These are phyloP conservation scores for Phoeniculus purpureus DNA, from an alignment of 2,797 vertebrate species.

Conservation along the genomic window DNA sequence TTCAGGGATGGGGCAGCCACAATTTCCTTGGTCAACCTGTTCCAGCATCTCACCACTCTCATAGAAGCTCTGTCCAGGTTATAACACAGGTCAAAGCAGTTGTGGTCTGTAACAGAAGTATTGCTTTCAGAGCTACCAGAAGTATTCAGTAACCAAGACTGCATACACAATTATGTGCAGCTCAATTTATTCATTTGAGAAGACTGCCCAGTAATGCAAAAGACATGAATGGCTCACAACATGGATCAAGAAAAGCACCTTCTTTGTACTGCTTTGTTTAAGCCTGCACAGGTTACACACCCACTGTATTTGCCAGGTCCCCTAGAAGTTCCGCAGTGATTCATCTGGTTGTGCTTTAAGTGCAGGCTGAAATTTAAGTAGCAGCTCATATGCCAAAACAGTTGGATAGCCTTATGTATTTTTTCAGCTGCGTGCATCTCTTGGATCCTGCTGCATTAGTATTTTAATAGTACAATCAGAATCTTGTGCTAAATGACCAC, in stretches of 20 bases:
- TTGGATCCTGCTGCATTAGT: background rate
- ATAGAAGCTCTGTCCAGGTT: background rate
- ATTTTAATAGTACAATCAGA: constrained; percentile 34
- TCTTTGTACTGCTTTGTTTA: background rate
- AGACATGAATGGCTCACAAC: background rate
- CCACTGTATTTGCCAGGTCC: background rate
- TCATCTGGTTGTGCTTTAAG: constrained; percentile 43
- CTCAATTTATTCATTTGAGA: background rate
- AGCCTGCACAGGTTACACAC: background rate
- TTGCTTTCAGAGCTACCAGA: background rate
- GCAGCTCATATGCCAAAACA: constrained; percentile 26
- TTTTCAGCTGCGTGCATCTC: constrained; percentile 15
- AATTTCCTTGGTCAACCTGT: no score
- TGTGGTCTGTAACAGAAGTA: background rate
- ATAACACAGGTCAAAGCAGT: background rate
- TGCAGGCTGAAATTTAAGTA: constrained; percentile 19
- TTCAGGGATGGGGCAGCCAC: no score
- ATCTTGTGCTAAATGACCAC: background rate
- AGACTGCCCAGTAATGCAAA: background rate
- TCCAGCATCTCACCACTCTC: no score
- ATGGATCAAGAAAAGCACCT: background rate
- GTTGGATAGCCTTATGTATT: background rate
- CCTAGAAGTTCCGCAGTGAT: background rate
- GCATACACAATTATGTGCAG: background rate
- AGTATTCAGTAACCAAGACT: background rate